These are phyloP conservation scores for Heptranchias perlo DNA, from an alignment of 2,113 vertebrate species.

Conservation along the genomic window DNA sequence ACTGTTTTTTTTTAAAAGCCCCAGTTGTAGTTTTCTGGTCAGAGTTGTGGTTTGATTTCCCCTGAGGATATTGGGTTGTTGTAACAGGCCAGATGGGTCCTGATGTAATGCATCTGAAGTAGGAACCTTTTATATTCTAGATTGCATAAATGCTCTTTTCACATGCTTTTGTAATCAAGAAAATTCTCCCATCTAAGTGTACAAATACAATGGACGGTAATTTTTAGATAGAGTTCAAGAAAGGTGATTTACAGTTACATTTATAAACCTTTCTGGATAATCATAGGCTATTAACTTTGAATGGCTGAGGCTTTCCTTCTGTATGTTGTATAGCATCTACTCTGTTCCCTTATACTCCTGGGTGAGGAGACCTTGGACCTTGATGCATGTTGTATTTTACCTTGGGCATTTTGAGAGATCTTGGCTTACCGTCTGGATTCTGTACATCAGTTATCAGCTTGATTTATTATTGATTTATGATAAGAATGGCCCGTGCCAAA, in stretches of 20 bases:
- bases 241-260: background rate
- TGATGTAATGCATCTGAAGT: background rate
- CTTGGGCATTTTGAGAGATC: background rate
- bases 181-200: background rate
- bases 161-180: background rate
- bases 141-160: background rate
- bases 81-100: background rate
- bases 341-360: background rate
- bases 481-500: too few relatives aligned
- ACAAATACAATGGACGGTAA: background rate
- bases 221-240: background rate
- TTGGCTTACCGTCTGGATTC: background rate
- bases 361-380: background rate
- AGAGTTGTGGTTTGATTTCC: background rate
- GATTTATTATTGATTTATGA: background rate
- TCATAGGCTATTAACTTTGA: background rate
- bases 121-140: background rate
- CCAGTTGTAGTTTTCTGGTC: background rate
- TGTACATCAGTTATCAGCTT: background rate
- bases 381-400: background rate
- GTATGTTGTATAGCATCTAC: background rate
- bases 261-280: background rate
- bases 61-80: background rate
- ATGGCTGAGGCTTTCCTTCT: background rate
- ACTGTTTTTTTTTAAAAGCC: too few relatives aligned